A percentile compares a stretch with the other conserved stretches of the same genome.
phyloP scores from a whole-genome alignment of 2,113 vertebrate genomes.

The Ictalurus furcatus region DNA sequence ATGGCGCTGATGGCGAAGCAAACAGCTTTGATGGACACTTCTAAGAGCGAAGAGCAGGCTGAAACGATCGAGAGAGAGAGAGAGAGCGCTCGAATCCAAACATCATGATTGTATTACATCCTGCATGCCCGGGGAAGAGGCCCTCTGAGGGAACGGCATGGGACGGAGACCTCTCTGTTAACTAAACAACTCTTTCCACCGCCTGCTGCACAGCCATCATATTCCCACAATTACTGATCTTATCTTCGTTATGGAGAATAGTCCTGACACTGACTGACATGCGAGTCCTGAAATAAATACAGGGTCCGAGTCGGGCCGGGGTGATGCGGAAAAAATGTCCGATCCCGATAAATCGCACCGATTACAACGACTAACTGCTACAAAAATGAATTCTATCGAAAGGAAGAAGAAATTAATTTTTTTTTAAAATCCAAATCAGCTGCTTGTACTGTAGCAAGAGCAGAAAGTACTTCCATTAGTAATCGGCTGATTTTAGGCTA shows the following conservation, averaged over 20 bases:
- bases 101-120: constrained; percentile 47
- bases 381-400: background rate
- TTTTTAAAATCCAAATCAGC: background rate
- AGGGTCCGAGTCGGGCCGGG: background rate
- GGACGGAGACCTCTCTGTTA: constrained; percentile 15
- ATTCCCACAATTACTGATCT: constrained; percentile 45
- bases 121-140: constrained; percentile 29
- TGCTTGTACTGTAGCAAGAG: background rate
- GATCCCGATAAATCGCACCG: too few relatives aligned
- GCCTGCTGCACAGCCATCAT: constrained; percentile 22
- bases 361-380: background rate
- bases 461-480: background rate
- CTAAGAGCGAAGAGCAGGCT: background rate
- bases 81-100: background rate
- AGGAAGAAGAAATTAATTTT: background rate
- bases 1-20: background rate
- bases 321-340: background rate
- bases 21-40: constrained; percentile 15
- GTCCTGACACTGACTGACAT: constrained; percentile 20
- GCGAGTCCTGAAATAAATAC: background rate
- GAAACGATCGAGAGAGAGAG: constrained; percentile 11
- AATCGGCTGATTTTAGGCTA: background rate
- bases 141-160: constrained; percentile 13
- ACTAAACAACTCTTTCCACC: constrained; percentile 25
- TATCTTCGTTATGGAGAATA: constrained; percentile 13